Conservation (phyloP, 1,140 invertebrate species). For the Diachasmimorpha longicaudata region DNA sequence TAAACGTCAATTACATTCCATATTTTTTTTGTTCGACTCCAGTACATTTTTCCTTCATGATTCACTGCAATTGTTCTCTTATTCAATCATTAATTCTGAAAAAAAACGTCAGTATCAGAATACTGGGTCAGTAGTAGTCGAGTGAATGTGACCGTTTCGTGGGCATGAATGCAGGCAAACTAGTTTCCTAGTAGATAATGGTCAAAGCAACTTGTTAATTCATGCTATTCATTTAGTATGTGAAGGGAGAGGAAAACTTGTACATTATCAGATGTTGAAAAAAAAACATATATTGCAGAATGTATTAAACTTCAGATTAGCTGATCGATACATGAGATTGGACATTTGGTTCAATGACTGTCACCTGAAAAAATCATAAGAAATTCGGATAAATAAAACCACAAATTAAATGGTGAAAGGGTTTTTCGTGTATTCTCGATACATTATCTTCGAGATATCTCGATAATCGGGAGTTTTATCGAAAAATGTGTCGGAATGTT, state of each 20-base stretch:
- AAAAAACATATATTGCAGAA: neutral
- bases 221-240: neutral
- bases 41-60: neutral
- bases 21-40: conserved; percentile 2
- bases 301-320: neutral
- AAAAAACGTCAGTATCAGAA: neutral
- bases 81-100: neutral
- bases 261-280: neutral
- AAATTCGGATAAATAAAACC: no score
- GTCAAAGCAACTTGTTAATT: neutral
- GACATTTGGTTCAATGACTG: neutral
- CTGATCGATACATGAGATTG: neutral
- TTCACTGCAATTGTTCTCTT: neutral
- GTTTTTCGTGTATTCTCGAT: no score
- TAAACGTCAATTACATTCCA: neutral
- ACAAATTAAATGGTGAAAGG: no score
- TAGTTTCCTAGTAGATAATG: conserved; percentile 15
- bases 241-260: neutral
- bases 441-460: no score
- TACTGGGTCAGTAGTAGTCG: conserved; percentile 16
- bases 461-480: no score
- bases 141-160: conserved; percentile 13
- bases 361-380: no score
- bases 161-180: conserved; percentile 15
- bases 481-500: no score